These are phyloP conservation scores for Adelosebastes latens DNA, from an alignment of 2,797 vertebrate genomes.

Conservation along the genomic window DNA sequence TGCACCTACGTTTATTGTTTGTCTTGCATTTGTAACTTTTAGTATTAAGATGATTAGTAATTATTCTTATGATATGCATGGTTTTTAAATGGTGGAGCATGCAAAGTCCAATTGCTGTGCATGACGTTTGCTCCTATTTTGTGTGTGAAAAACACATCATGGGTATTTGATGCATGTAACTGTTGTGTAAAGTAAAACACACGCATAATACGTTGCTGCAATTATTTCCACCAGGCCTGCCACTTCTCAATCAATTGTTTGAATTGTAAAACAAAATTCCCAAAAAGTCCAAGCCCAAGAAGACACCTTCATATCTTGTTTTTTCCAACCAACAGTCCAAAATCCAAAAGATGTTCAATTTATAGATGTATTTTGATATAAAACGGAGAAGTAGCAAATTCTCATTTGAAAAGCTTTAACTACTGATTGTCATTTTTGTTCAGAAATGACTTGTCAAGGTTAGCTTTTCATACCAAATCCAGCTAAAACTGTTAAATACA, in stretches of 20 bases:
- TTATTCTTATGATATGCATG: not conserved
- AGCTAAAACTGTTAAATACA: too few relatives aligned
- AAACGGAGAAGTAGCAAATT: not conserved
- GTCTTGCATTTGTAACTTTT: not conserved
- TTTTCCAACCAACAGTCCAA: not conserved
- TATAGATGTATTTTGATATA: not conserved
- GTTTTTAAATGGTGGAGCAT: not conserved
- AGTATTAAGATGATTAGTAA: not conserved
- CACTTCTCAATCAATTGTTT: not conserved
- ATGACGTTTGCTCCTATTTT: not conserved
- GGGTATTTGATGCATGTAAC: not conserved
- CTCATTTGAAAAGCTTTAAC: not conserved
- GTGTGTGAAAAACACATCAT: not conserved
- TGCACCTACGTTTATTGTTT: not conserved
- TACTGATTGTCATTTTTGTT: not conserved
- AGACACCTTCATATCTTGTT: not conserved
- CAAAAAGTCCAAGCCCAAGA: not conserved
- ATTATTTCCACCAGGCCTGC: not conserved
- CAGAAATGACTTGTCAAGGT: too few relatives aligned
- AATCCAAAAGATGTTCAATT: not conserved
- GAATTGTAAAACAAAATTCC: not conserved
- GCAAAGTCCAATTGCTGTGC: not conserved
- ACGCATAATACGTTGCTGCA: not conserved
- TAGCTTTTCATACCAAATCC: too few relatives aligned
- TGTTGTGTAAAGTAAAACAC: not conserved